Evolutionary conservation across 2,888 invertebrate genomes (phyloP).

Genomic region (Erebia epiphron): DNA sequence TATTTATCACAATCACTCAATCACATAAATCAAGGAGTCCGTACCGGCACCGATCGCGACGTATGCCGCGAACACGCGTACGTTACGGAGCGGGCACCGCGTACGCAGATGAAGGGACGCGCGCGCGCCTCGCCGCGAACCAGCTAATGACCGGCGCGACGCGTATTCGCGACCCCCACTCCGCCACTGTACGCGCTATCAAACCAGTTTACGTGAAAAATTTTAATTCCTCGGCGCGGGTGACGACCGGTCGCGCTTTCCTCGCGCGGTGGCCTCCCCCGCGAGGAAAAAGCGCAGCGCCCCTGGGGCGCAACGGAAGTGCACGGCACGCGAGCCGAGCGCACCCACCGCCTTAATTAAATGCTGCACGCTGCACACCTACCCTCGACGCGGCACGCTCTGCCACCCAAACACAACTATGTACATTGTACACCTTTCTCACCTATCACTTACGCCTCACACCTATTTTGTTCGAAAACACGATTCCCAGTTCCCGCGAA

Average conservation of each 20-base stretch:
- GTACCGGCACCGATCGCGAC: conserved; percentile 23
- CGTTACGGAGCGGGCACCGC: conserved; percentile 44
- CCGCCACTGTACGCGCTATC: conserved; percentile 77
- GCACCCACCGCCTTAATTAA: conserved; percentile 80
- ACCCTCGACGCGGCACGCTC: conserved; percentile 53
- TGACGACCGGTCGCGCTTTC: conserved; percentile 80
- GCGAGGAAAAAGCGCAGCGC: conserved; percentile 77
- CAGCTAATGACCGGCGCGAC: conserved; percentile 78
- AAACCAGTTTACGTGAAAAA: conserved; percentile 83
- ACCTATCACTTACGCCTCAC: conserved; percentile 34
- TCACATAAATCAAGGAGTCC: conserved; percentile 26
- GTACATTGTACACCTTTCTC: conserved; percentile 40
- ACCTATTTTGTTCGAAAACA: conserved; percentile 33
- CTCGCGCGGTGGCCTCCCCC: conserved; percentile 63
- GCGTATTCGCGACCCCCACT: conserved; percentile 80
- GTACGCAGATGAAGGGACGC: conserved; percentile 56
- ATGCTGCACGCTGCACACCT: conserved; percentile 72
- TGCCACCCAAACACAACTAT: conserved; percentile 42
- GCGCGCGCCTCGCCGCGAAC: conserved; percentile 73
- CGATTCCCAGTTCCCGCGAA: conserved; percentile 18
- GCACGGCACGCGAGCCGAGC: conserved; percentile 79
- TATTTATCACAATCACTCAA: conserved; percentile 48
- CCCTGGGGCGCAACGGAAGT: conserved; percentile 76
- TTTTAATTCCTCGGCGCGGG: conserved; percentile 75
- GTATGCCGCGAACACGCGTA: conserved; percentile 39